phyloP scores from a whole-genome alignment of 2,797 vertebrate species.

The Halcyon smyrnensis region DNA sequence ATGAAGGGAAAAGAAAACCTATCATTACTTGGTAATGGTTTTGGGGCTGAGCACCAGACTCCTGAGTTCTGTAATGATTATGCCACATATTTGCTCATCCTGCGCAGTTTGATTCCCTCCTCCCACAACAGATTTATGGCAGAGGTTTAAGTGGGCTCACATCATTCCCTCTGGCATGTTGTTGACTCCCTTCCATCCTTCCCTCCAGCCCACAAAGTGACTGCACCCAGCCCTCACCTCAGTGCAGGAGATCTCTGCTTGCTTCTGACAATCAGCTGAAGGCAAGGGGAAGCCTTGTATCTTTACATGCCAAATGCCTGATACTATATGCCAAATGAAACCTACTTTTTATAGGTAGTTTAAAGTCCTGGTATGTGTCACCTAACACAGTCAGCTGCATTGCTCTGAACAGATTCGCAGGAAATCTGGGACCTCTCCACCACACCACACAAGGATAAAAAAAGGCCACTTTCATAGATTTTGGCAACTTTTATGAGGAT shows the following conservation, averaged over 20 bases:
- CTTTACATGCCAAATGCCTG: constrained; percentile 23
- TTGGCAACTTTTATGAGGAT: constrained; percentile 65
- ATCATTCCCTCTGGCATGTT: neutral
- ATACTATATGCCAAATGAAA: constrained; percentile 15
- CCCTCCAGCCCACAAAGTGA: fast-evolving
- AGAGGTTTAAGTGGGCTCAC: neutral
- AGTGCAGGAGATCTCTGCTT: neutral
- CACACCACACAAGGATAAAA: constrained; percentile 48
- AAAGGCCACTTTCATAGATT: constrained; percentile 62
- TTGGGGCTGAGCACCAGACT: fast-evolving
- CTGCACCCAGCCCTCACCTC: neutral
- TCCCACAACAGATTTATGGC: neutral
- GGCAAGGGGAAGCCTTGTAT: neutral
- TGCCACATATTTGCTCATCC: neutral
- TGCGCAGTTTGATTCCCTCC: neutral
- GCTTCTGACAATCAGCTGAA: neutral
- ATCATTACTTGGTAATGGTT: neutral
- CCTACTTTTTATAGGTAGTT: constrained; percentile 49
- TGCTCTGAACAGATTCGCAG: constrained; percentile 31
- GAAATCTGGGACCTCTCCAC: constrained; percentile 68
- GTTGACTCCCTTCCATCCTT: neutral
- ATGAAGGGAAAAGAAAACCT: neutral
- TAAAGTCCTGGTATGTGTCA: constrained; percentile 74
- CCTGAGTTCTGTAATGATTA: neutral
- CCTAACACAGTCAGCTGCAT: constrained; percentile 61